These are phyloP conservation scores for Trachelus stipa DNA, from an alignment of 2,888 invertebrate species.

Conservation along the genomic window DNA sequence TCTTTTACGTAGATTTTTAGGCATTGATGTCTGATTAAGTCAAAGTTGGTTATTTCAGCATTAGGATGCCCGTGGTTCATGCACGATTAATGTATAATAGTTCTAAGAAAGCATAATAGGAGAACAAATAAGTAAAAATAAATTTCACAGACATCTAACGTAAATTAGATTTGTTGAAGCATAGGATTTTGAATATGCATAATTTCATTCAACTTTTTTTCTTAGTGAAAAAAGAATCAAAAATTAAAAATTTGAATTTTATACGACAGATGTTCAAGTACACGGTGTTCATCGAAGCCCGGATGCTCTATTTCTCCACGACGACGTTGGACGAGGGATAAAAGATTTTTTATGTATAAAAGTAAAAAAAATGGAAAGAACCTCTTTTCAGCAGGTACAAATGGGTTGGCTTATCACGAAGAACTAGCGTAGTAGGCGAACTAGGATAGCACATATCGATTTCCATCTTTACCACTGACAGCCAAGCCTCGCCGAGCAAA, in stretches of 20 bases:
- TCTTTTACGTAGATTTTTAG: not conserved
- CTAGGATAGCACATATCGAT: conserved; percentile 37
- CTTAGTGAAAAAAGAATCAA: not conserved
- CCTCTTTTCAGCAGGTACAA: not conserved
- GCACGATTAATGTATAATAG: not conserved
- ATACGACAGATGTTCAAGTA: not conserved
- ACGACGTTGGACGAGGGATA: not conserved
- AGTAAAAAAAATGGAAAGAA: not conserved
- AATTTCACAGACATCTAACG: not conserved
- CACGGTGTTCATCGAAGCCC: not conserved
- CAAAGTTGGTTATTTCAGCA: not conserved
- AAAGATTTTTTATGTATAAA: not conserved
- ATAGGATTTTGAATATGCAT: not conserved
- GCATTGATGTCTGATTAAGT: not conserved
- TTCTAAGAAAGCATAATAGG: not conserved
- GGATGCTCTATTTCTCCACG: not conserved
- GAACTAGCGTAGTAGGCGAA: not conserved
- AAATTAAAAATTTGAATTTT: not conserved
- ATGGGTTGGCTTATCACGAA: not conserved
- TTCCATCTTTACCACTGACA: conserved; percentile 38
- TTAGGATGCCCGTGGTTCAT: not conserved
- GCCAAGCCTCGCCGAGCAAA: conserved; percentile 33
- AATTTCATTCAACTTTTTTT: not conserved
- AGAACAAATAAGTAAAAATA: not conserved
- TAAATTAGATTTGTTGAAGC: not conserved